Base-by-base conservation (phyloP, 1,140 invertebrate genomes). In the Trachelipus rathkii region DNA sequence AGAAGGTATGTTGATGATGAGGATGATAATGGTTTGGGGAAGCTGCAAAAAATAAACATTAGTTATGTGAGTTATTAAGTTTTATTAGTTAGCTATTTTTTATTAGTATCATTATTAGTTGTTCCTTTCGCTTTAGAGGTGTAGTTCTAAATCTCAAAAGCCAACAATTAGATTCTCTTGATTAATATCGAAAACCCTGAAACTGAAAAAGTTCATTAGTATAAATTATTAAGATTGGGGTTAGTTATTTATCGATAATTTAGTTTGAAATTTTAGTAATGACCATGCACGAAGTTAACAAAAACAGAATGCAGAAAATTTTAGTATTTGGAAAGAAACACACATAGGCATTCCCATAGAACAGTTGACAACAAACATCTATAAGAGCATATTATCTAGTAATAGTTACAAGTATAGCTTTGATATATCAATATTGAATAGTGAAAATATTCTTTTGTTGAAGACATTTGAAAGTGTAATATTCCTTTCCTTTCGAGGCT, bases 151-250 rank as follows among this genome's bases (percentile, higher is more conserved):
- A 33, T 33, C 33, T 33, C 33, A 6, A 33, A 33, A 33, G 33
- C 33, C 33, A 33, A 33, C 33, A 33, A 33, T 33, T 33, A 33
- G 33, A 33, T 33, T 33, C 33, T 60, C 50, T 60, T 60, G 50
- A 19, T 60, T 60, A 60, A 15, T 60, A 33, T 33, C 19, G 11
- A 60, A 60, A 15, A 60, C 8, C 50, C 50, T 60, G 50, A 60
- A 60, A 60, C 50, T 60, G 50, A 60, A 60, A 60, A 19, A 60
- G 50, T 3, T 60, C 50, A 60, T 60, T 60, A 60, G 50, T 60
- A 60, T 15, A 60, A 60, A 8, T 19, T 15, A 33, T 33, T 60
- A 15, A 60, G 50, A 60, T 15, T 15, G 19, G 11, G 50, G 19
- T 60, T 60, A 60, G 8, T 60, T 60, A 60, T 15, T 60, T 60